Conservation (phyloP, 2,888 invertebrate species). For the Siphlonurus alternatus region DNA sequence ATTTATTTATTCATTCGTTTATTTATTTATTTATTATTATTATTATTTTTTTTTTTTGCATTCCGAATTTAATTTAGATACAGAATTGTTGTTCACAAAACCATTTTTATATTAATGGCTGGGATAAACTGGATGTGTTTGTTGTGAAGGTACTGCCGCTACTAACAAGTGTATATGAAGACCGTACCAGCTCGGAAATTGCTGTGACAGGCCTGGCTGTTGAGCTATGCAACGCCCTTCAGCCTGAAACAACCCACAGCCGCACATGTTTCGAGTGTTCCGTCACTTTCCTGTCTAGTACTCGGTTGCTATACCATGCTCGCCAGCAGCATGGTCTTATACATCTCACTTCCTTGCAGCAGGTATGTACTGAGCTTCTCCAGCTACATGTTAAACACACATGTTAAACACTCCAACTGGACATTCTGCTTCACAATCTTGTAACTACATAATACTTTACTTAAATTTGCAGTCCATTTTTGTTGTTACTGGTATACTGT, state of each 20-base stretch:
- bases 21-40: no score
- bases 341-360: background rate
- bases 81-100: no score
- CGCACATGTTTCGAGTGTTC: background rate
- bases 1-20: no score
- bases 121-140: no score
- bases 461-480: no score
- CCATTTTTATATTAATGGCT: no score
- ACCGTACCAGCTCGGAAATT: background rate
- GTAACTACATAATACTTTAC: background rate
- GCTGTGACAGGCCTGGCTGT: background rate
- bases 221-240: background rate
- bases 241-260: background rate
- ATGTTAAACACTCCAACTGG: background rate
- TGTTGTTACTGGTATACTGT: no score
- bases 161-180: background rate
- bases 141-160: background rate
- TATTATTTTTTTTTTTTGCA: no score
- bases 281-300: background rate
- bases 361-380: background rate
- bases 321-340: background rate
- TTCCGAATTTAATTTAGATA: no score
- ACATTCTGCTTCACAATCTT: background rate
- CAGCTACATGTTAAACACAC: background rate
- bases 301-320: background rate